Conservation (phyloP, 2,888 invertebrate species). For the Cotesia congregata region DNA sequence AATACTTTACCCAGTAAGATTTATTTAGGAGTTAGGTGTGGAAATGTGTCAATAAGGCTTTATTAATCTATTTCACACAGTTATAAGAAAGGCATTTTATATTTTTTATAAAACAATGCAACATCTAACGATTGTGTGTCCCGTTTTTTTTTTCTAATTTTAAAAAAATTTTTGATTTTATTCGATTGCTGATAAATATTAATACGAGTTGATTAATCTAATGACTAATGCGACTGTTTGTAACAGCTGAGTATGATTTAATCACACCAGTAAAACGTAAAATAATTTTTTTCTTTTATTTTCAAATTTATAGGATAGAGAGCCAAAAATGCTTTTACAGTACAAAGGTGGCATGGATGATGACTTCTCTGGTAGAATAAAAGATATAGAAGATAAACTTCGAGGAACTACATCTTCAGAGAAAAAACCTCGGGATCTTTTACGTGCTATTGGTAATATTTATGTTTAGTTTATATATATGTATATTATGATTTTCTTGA, state of each 20-base stretch:
- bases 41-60: slow-evolving; percentile 31
- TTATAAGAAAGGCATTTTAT: not conserved
- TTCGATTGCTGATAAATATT: not conserved
- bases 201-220: not conserved
- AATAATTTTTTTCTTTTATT: not conserved
- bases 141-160: slow-evolving; percentile 15
- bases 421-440: slow-evolving; percentile 88
- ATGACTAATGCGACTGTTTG: slow-evolving; percentile 14
- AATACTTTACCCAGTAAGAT: slow-evolving; percentile 81
- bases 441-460: slow-evolving; percentile 81
- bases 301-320: slow-evolving; percentile 67
- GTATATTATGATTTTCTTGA: not conserved
- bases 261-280: not conserved
- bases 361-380: slow-evolving; percentile 77
- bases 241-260: not conserved
- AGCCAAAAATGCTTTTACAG: slow-evolving; percentile 65
- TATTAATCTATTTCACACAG: slow-evolving; percentile 31
- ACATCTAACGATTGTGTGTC: slow-evolving; percentile 1
- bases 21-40: slow-evolving; percentile 42
- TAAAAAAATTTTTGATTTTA: not conserved
- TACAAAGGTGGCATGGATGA: slow-evolving; percentile 71
- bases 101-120: not conserved
- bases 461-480: not conserved
- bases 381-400: slow-evolving; percentile 85
- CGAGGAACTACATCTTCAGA: slow-evolving; percentile 75